Base-by-base conservation (phyloP, 1,140 invertebrate genomes). In the Danaus melanippus region DNA sequence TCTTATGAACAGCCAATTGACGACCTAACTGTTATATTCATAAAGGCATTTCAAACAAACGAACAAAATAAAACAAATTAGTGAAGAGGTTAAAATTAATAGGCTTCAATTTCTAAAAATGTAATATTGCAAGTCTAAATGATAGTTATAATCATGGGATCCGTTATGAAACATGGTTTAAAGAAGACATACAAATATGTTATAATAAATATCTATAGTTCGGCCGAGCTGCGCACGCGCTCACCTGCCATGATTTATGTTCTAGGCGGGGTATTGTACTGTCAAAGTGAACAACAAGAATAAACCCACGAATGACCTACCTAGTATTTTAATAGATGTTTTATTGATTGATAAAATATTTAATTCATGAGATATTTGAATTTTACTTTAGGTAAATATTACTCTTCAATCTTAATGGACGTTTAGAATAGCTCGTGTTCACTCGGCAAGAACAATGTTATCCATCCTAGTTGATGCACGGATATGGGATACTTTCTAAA, bases 161-260 rank as follows among this genome's bases (percentile, higher is more conserved):
- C 40, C 17, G 50, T 56, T 64, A 67, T 48, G 9, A 55, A 60
- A 60, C 46, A 54, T 52, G 44, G 41, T 56, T 54, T 62, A 50
- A 46, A 52, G 40, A 60, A 50, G 50, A 55, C 56, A 66, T 63
- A 74, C 60, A 71, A 69, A 68, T 65, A 69, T 47, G 62, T 43
- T 21, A 41, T 17, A 54, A 60, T 58, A 58, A 32, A 32, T 32
- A 32, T 32, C 21, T 32, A 32, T 32, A 7, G 21, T 32, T 32
- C 50, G 58, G 53, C 68, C 53, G 65, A 77, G 63, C 66, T 71
- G 67, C 62, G 66, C 68, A 75, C 62, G 61, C 71, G 76, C 58
- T 78, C 79, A 82, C 79, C 75, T 82, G 79, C 64, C 74, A 72
- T 79, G 76, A 83, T 83, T 83, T 80, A 83, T 80, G 62, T 49